Percentiles rank a stretch among this genome's conserved stretches.
Evolutionary conservation across 2,797 vertebrate genomes (phyloP).

Genomic region (Alauda arvensis): DNA sequence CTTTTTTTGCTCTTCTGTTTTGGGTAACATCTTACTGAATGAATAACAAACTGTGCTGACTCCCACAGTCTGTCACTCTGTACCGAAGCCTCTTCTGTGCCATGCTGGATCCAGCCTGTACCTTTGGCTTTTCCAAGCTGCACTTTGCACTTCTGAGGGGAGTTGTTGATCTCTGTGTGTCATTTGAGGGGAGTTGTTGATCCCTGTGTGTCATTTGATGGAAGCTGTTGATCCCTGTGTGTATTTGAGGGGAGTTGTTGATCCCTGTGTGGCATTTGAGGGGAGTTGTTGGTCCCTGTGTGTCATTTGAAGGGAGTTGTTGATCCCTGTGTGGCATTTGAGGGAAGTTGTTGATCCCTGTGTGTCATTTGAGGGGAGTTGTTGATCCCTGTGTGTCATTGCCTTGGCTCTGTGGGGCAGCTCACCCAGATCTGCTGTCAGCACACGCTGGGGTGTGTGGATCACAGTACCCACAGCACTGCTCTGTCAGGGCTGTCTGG

Average conservation of each 20-base stretch:
- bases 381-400: background rate
- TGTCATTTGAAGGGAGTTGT: too few relatives aligned
- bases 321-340: too few relatives aligned
- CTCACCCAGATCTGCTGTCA: too few relatives aligned
- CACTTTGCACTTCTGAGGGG: background rate
- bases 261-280: too few relatives aligned
- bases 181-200: background rate
- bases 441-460: accelerated
- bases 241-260: too few relatives aligned
- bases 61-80: background rate
- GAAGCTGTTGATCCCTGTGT: too few relatives aligned
- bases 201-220: background rate
- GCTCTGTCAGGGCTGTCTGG: background rate
- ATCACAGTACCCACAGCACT: background rate
- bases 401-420: background rate
- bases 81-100: background rate
- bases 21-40: background rate
- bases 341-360: too few relatives aligned
- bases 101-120: background rate
- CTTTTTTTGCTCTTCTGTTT: background rate
- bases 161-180: background rate
- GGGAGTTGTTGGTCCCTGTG: too few relatives aligned
- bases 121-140: background rate
- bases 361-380: background rate
- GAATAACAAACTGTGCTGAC: background rate